These are phyloP conservation scores for Megaceryle torquata DNA, from an alignment of 2,113 vertebrate species.

Conservation along the genomic window DNA sequence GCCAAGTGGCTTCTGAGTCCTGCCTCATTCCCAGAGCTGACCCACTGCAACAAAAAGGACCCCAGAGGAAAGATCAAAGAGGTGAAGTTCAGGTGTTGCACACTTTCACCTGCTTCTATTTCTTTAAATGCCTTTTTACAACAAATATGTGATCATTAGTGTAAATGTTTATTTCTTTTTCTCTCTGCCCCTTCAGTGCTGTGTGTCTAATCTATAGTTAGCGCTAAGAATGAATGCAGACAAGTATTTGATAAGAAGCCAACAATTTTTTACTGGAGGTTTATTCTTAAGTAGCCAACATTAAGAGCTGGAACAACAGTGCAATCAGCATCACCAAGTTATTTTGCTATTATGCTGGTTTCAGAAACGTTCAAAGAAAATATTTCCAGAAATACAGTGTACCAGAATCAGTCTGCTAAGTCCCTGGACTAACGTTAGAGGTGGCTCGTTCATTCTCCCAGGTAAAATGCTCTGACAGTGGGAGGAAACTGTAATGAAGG, in stretches of 20 bases:
- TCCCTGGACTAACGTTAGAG: background rate
- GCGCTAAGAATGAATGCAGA: constrained; percentile 61
- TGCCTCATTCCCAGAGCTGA: constrained; percentile 54
- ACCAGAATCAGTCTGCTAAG: background rate
- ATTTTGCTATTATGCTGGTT: background rate
- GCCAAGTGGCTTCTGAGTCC: constrained; percentile 75
- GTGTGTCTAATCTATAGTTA: constrained; percentile 46
- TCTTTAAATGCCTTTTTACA: background rate
- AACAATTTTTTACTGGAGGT: constrained; percentile 63
- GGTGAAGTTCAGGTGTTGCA: background rate
- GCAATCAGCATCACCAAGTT: background rate
- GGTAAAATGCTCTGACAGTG: background rate
- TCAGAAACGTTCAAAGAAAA: background rate
- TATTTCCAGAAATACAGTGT: constrained; percentile 11
- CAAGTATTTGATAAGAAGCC: constrained; percentile 69
- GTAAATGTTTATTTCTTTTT: background rate
- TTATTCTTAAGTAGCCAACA: constrained; percentile 48
- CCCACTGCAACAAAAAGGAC: constrained; percentile 63
- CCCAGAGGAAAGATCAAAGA: constrained; percentile 21
- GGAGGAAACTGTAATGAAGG: background rate
- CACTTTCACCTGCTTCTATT: background rate
- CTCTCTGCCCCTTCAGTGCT: constrained; percentile 14
- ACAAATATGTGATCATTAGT: background rate
- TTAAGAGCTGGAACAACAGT: constrained; percentile 33
- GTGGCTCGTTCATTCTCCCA: background rate